A percentile compares a stretch with the other conserved stretches of the same genome.
phyloP scores from a whole-genome alignment of 2,888 invertebrate genomes.

The Drosophila cyrtoloma region DNA sequence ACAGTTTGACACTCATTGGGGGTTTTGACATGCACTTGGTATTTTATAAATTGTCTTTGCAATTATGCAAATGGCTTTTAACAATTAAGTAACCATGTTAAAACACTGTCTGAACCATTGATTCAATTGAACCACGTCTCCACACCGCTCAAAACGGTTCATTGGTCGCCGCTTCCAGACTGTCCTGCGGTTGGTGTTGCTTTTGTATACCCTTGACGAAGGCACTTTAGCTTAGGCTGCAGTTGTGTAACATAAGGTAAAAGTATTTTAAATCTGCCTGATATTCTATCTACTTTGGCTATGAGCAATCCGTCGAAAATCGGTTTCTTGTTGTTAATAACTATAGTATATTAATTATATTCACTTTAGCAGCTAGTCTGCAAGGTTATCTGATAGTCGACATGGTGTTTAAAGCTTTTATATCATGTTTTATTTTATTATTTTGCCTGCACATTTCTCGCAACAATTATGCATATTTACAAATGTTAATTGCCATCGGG shows the following conservation, averaged over 20 bases:
- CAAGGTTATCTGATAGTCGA: background rate
- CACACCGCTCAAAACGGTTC: background rate
- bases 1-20: background rate
- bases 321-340: background rate
- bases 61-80: conserved; percentile 69
- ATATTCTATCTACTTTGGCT: background rate
- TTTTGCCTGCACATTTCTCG: conserved; percentile 42
- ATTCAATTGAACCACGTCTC: conserved; percentile 62
- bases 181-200: background rate
- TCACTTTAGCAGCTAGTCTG: background rate
- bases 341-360: background rate
- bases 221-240: background rate
- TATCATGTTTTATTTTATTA: conserved; percentile 14
- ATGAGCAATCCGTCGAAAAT: background rate
- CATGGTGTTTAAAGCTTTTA: too few relatives aligned
- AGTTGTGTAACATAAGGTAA: background rate
- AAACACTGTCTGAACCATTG: conserved; percentile 55
- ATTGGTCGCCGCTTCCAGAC: background rate
- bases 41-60: conserved; percentile 13
- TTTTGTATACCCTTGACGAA: background rate
- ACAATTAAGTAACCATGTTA: conserved; percentile 50
- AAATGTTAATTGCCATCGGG: conserved; percentile 76
- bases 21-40: background rate
- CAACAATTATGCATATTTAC: conserved; percentile 79
- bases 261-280: background rate